Conservation (phyloP, 2,797 vertebrate genomes). For the Clarias laeviceps region DNA sequence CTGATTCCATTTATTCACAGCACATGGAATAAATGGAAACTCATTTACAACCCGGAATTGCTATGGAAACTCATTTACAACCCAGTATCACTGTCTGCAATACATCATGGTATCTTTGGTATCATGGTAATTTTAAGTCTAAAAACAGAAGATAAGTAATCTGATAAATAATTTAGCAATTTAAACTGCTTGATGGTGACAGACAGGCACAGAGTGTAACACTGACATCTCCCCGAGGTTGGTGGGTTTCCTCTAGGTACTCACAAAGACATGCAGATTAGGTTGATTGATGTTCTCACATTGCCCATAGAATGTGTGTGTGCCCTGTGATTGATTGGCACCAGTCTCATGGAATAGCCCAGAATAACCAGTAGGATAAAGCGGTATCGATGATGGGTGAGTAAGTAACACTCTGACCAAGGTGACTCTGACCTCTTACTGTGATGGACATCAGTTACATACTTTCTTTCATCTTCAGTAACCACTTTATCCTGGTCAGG, state of each 20-base stretch:
- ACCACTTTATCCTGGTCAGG: background rate
- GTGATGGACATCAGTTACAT: background rate
- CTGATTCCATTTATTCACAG: background rate
- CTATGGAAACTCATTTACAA: background rate
- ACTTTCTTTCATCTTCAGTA: background rate
- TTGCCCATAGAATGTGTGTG: background rate
- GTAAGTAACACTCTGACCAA: background rate
- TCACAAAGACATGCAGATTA: too few relatives aligned
- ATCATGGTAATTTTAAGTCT: background rate
- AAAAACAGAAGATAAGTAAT: background rate
- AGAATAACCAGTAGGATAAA: too few relatives aligned
- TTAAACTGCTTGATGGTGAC: background rate
- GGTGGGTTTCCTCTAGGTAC: too few relatives aligned
- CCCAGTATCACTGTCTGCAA: background rate
- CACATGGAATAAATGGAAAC: background rate
- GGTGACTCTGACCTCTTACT: background rate
- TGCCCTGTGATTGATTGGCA: background rate
- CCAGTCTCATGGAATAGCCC: too few relatives aligned
- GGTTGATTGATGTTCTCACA: background rate
- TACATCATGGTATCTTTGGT: background rate
- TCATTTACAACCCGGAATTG: background rate
- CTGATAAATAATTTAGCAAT: background rate
- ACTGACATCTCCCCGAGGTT: too few relatives aligned
- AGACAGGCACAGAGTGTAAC: background rate
- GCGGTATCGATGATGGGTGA: too few relatives aligned